Evolutionary conservation across 1,140 invertebrate species (phyloP), one percentile per base, ranked within the genome.

Genomic region (Aricia agestis): DNA sequence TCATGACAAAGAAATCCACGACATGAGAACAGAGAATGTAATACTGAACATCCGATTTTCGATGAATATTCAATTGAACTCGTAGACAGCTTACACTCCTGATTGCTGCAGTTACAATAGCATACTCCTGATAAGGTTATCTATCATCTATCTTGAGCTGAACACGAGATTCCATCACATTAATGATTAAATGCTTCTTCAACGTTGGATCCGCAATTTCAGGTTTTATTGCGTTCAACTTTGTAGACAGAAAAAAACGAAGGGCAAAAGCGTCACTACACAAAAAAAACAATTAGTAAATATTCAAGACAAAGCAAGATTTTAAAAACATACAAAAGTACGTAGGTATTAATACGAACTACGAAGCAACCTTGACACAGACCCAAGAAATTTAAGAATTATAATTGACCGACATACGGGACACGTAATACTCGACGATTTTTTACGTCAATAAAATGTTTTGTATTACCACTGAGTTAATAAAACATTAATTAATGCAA

Each of bases 401-500:
- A 63, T 63, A 25, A 63, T 25, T 63, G 59, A 63, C 19, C 59
- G 18, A 63, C 45, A 63, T 63, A 18, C 19, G 17, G 59, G 59
- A 63, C 17, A 63, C 59, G 59, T 63, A 61, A 61, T 11, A 25
- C 59, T 36, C 36, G 17, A 63, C n/a, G 25, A 25, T 25, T 63
- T 11, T 59, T 59, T 63, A 19, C 59, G 18, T 19, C 18, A 63
- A 13, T 63, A 63, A 18, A 63, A 63, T 63, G 59, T 25, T 63
- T 59, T n/a, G 18, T 17, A 17, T 63, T 52, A 52, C 45, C 1
- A 52, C 45, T 52, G 45, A 63, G 59, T 19, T 19, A 7, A 63
- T 63, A 63, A 63, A 19, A 63, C 59, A 63, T 19, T 63, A 63
- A 63, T 63, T 63, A 19, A 63, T 63, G 59, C 19, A 1, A 63